Base-by-base conservation (phyloP, 1,140 invertebrate genomes). In the Euwallacea similis region DNA sequence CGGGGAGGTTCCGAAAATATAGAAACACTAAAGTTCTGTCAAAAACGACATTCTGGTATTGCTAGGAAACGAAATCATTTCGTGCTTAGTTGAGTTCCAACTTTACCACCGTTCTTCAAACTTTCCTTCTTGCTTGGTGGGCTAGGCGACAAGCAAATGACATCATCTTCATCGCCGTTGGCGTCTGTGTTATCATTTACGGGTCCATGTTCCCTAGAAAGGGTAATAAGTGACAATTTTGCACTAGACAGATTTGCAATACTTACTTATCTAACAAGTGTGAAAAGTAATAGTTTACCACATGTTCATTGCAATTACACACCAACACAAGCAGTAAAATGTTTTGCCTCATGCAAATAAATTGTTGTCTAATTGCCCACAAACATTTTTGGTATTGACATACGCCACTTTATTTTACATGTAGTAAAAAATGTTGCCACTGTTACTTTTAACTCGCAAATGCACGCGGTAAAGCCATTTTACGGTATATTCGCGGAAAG, bases 141-240 rank as follows among this genome's bases (percentile, higher is more conserved):
- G 42, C 64, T 76, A 0, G 80, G 80, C 15, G 79, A 80, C 73
- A 81, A 68, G 68, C 80, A 81, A 60, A 81, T 81, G 16, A 81
- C 80, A 59, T 81, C 80, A 62, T 79, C 77, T n/a, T 76, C 44
- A 68, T 80, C 79, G 42, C 75, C 74, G 58, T 78, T 79, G 7
- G 76, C 73, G 41, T 80, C 78, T 10, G 55, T 65, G 47, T 60
- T 73, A 15, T 78, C 79, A 3, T 70, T 73, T 13, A 79, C 50
- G 0, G 79, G 79, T 2, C 90, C 90, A 80, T 93, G 88, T 74
- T 92, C 90, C 67, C 61, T 71, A 67, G 21, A 41, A 58, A 43
- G 8, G 16, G 10, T 59, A 21, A 15, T 44, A 2, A 61, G 8
- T 42, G 21, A 33, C 21, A n/a, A n/a, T n/a, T n/a, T n/a, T 33